Base-by-base conservation (phyloP, 2,888 invertebrate genomes). In the Plagodis pulveraria region DNA sequence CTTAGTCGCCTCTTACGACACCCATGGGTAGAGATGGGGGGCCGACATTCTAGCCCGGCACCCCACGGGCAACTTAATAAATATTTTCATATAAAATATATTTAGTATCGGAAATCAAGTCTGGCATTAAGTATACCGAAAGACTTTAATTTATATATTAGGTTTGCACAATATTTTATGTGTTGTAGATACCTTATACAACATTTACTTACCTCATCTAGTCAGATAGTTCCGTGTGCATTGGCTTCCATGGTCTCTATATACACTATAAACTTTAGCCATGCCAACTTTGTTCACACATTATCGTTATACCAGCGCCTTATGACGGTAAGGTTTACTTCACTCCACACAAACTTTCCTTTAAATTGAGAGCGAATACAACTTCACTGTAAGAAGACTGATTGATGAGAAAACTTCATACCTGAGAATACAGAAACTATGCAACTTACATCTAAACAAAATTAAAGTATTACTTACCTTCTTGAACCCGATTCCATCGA, bases 341-440 rank as follows among this genome's bases (percentile, higher is more conserved):
- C 46, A 50, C 44, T 60, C 54, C 34, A 56, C 49, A 51, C 36
- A 12, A 52, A 56, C 45, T 60, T 60, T 60, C 49, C 52, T 52
- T 56, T 40, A 56, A 60, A 60, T 56, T 56, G 56, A 52, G 56
- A n/a, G 45, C 9, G 56, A 22, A 22, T 22, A 22, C 4, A 49
- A 56, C 62, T 58, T 58, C 42, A 58, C 58, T 55, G 50, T 50
- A 46, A 44, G 50, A 62, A 58, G 63, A 43, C 63, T 68, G 68
- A 70, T 70, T 66, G 70, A 70, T 70, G 65, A 38, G 68, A 65
- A 70, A 70, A 68, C 68, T 70, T 66, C 49, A 45, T 56, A 59
- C 62, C 65, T 66, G 60, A 40, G 62, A 66, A 65, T 58, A 55
- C 59, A 51, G 56, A 59, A 47, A 57, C 56, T 63, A 45, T 61